Conservation (phyloP, 2,113 vertebrate species). For the Otocyon megalotis region DNA sequence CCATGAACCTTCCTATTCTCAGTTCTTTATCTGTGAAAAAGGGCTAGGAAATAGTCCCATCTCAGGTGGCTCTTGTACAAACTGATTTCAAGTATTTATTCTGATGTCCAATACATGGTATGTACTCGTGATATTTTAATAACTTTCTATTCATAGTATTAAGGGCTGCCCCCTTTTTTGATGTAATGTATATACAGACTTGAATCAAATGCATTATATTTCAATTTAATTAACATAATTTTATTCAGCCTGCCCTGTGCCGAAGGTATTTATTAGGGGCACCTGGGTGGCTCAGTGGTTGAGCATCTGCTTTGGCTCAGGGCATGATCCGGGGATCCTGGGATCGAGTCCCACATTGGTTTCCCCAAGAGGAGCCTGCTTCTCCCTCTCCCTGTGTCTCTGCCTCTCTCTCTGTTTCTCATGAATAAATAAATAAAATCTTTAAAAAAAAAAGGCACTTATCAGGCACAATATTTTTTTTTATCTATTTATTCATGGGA, state of each 20-base stretch:
- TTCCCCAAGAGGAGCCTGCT: too few species aligned
- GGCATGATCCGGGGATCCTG: too few species aligned
- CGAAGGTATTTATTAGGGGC: background rate
- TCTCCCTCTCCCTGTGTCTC: too few species aligned
- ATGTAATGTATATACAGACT: background rate
- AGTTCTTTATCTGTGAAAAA: background rate
- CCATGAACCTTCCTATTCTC: background rate
- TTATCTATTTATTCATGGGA: too few species aligned
- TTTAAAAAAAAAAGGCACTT: too few species aligned
- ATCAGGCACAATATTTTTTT: too few species aligned
- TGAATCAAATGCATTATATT: background rate
- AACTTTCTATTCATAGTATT: constrained; percentile 22
- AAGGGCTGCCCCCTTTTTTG: background rate
- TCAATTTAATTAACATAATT: constrained; percentile 38
- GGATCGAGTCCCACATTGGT: too few species aligned
- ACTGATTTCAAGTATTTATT: background rate
- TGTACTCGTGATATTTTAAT: background rate
- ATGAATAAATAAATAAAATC: too few species aligned
- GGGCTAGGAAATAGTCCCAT: background rate
- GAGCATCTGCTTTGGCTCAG: too few species aligned
- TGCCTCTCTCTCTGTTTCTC: too few species aligned
- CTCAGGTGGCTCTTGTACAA: background rate
- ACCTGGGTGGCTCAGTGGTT: too few species aligned
- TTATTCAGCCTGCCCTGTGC: background rate
- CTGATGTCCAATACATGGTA: background rate